Percentiles rank a stretch among this genome's conserved stretches.
Evolutionary conservation across 1,140 invertebrate species (phyloP).

Genomic region (silkworm (Bombyx mori)): DNA sequence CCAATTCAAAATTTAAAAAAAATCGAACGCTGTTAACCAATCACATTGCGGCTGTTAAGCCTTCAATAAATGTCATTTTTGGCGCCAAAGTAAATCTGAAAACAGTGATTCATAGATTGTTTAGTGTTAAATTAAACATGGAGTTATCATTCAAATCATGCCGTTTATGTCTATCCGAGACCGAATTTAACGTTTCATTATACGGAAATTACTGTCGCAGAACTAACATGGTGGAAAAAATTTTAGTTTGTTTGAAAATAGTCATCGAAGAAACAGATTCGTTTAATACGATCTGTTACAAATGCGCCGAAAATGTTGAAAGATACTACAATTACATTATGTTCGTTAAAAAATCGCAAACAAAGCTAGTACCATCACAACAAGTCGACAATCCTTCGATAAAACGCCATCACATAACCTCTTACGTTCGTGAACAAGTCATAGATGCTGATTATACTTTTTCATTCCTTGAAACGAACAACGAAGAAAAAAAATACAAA

Average conservation of each 20-base stretch:
- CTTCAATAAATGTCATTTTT: constrained; percentile 10
- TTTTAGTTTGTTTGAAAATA: constrained; percentile 45
- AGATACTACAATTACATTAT: constrained; percentile 47
- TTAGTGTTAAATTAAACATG: constrained; percentile 23
- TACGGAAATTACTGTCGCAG: constrained; percentile 41
- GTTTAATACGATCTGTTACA: constrained; percentile 48
- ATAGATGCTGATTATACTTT: constrained; percentile 51
- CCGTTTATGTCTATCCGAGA: constrained; percentile 49
- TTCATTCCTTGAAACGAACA: constrained; percentile 39
- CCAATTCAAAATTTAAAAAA: constrained; percentile 1
- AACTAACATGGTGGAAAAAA: constrained; percentile 51
- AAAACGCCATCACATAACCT: constrained; percentile 36
- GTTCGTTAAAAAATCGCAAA: constrained; percentile 46
- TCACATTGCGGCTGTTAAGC: constrained; percentile 7
- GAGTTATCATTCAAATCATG: constrained; percentile 43
- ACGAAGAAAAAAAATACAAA: constrained; percentile 40
- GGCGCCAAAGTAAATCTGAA: constrained; percentile 25
- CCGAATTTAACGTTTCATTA: constrained; percentile 51
- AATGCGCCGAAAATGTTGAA: constrained; percentile 51
- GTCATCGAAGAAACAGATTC: constrained; percentile 44
- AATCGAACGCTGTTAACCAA: constrained; percentile 18
- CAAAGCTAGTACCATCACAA: constrained; percentile 16
- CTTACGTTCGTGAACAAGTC: constrained; percentile 45
- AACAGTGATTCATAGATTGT: neutral
- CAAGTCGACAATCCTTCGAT: constrained; percentile 14